A percentile compares a stretch with the other conserved stretches of the same genome.
Evolutionary conservation across 2,797 vertebrate species (phyloP).

Genomic region (Phataginus tricuspis): DNA sequence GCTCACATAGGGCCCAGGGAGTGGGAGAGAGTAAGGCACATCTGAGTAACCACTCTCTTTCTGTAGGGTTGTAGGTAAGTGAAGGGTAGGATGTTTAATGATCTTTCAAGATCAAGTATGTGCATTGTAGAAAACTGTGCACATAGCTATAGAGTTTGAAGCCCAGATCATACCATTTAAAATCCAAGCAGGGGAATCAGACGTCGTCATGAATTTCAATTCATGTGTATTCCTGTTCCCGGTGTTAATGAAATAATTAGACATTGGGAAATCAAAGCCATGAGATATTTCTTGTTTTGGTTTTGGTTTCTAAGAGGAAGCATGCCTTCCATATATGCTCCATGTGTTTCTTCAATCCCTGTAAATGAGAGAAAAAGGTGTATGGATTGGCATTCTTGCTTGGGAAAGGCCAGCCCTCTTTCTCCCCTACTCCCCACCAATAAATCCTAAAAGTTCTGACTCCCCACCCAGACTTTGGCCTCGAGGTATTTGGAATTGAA

Average conservation of each 20-base stretch:
- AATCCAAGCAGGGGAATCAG: not conserved
- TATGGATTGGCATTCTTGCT: not conserved
- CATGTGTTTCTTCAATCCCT: not conserved
- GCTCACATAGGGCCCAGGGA: accelerated
- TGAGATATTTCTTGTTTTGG: not conserved
- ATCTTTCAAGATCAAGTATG: not conserved
- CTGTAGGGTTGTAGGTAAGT: not conserved
- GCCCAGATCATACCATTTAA: not conserved
- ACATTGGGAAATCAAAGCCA: not conserved
- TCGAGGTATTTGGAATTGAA: not conserved
- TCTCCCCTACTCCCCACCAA: not conserved
- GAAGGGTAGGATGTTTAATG: not conserved
- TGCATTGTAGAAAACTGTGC: not conserved
- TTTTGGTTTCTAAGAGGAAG: not conserved
- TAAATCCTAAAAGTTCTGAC: not conserved
- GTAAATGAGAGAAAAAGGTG: not conserved
- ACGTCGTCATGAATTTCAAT: not conserved
- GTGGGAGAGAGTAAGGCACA: not conserved
- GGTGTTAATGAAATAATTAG: not conserved
- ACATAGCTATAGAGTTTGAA: not conserved
- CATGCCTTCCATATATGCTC: not conserved
- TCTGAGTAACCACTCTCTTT: not conserved
- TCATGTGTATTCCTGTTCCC: no score
- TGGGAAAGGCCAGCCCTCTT: not conserved
- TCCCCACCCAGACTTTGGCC: not conserved